Evolutionary conservation across 2,888 invertebrate species (phyloP).

Genomic region (Leptothorax acervorum): DNA sequence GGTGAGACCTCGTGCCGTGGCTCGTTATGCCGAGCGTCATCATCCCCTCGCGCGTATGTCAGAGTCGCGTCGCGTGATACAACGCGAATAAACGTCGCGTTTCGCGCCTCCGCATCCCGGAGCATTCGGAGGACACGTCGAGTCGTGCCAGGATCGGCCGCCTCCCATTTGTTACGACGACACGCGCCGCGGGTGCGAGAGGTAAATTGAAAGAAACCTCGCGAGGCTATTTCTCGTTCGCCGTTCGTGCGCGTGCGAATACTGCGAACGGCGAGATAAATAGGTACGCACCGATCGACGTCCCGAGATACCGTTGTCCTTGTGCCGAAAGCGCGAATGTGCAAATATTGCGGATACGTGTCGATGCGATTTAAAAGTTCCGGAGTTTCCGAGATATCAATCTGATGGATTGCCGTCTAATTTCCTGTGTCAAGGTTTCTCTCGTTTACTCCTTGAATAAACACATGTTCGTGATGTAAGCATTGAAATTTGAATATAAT

Average conservation of each 20-base stretch:
- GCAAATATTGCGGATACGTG: neutral
- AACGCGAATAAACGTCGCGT: neutral
- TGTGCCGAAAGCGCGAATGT: neutral
- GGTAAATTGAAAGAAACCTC: neutral
- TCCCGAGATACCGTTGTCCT: neutral
- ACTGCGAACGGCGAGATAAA: neutral
- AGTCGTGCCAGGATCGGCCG: neutral
- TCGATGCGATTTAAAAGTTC: neutral
- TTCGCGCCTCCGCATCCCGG: neutral
- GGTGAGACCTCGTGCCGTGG: constrained; percentile 43
- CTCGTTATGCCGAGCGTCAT: constrained; percentile 18
- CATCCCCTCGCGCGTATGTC: neutral
- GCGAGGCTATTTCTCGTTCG: neutral
- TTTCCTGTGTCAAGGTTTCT: neutral
- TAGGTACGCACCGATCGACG: neutral
- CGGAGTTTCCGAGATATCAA: neutral
- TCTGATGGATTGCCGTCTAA: neutral
- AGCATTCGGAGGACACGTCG: neutral
- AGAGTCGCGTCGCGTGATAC: neutral
- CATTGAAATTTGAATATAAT: neutral
- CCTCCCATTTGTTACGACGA: neutral
- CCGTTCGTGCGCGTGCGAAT: neutral
- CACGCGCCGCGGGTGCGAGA: constrained; percentile 11
- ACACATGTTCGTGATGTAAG: neutral
- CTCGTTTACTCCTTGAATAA: neutral